Conservation (phyloP, 2,797 vertebrate species). For the Enteromius treurensis region DNA sequence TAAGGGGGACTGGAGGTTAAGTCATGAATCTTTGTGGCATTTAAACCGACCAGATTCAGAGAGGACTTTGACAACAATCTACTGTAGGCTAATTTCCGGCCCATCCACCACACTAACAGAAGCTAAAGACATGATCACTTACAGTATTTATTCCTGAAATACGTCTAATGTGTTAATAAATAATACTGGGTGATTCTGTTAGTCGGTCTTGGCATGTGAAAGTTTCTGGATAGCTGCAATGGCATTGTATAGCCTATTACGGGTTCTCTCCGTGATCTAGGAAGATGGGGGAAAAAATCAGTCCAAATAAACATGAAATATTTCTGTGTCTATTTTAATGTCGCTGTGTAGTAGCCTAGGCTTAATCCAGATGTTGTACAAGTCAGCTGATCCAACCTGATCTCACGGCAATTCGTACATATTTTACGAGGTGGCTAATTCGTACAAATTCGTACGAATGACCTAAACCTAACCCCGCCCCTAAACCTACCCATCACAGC, state of each 20-base stretch:
- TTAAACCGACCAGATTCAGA: neutral
- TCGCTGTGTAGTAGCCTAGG: neutral
- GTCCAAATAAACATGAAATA: neutral
- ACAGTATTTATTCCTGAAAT: neutral
- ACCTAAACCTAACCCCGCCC: no score
- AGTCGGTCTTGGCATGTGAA: neutral
- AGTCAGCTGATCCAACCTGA: neutral
- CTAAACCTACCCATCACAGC: no score
- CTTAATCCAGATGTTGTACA: neutral
- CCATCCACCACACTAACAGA: neutral
- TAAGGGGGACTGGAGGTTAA: neutral
- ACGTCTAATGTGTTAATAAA: neutral
- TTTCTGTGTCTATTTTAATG: neutral
- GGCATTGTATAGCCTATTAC: neutral
- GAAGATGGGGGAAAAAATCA: neutral
- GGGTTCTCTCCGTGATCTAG: neutral
- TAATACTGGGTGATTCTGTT: neutral
- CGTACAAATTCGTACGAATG: no score
- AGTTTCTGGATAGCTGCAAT: neutral
- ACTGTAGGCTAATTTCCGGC: neutral
- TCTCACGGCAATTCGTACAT: no score
- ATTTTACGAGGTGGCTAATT: no score
- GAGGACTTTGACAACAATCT: neutral
- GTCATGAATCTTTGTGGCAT: no score
- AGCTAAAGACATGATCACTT: neutral